phyloP scores from a whole-genome alignment of 2,797 vertebrate genomes.

The Sparidentex hasta region DNA sequence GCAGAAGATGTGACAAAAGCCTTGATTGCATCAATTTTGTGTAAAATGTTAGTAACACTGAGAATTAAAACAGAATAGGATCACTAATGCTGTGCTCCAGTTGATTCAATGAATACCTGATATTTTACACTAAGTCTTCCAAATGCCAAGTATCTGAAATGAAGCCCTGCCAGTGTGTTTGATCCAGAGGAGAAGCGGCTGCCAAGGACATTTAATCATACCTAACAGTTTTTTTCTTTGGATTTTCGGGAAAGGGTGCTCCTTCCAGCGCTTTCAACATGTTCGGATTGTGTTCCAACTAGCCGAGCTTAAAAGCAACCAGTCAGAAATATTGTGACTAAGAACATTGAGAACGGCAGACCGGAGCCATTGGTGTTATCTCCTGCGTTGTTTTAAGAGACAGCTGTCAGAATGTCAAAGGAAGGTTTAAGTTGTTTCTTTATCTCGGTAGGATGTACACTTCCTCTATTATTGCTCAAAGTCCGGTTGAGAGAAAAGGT shows the following conservation, averaged over 20 bases:
- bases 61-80: not conserved
- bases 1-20: not conserved
- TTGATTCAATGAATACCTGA: conserved; percentile 30
- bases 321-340: not conserved
- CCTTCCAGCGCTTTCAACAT: conserved; percentile 24
- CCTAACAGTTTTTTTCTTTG: conserved; percentile 34
- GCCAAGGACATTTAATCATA: conserved; percentile 53
- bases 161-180: conserved; percentile 26
- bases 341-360: not conserved
- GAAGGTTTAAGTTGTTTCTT: not conserved
- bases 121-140: not conserved
- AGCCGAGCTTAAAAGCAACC: conserved; percentile 8
- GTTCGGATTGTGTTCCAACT: conserved; percentile 24
- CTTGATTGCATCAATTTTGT: not conserved
- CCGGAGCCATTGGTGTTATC: not conserved
- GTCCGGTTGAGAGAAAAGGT: not conserved
- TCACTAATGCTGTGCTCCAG: conserved; percentile 12
- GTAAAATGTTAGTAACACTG: not conserved
- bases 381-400: not conserved
- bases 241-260: not conserved
- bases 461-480: not conserved
- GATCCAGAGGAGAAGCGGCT: conserved; percentile 20
- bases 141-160: conserved; percentile 26
- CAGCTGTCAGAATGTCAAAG: not conserved
- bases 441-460: not conserved